Base-by-base conservation (phyloP, 2,797 vertebrate species). In the Oreochromis mossambicus region DNA sequence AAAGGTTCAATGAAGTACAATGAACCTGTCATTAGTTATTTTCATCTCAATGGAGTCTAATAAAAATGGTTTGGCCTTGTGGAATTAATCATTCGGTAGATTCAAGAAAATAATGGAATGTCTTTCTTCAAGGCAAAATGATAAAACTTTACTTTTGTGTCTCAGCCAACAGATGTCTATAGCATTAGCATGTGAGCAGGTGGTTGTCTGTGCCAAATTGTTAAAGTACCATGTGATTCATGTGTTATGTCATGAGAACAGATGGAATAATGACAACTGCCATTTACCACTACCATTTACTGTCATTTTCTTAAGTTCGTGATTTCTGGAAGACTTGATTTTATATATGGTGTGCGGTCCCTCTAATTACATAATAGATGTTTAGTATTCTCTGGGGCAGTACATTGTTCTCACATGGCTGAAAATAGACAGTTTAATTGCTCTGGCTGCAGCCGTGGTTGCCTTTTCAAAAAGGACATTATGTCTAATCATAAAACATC, bases 401-500 rank as follows among this genome's bases (percentile, higher is more conserved):
- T 85, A 79, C 88, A 84, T 94, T 91, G 87, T 92, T 92, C 87
- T 91, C 88, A 91, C 81, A 92, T 87, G 83, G 90, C 76, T 41
- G 80, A 85, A 92, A 88, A 91, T 38, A 88, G 89, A 90, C 87
- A 88, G 77, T 89, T 91, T 92, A 84, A 92, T 86, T 84, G 83
- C 87, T 73, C 81, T 86, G 84, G 85, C 85, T 86, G 52, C 43
- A 84, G 76, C 83, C 70, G 75, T 55, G 56, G 89, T 84, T 86
- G 82, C 78, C 81, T 83, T 92, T 89, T 92, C 12, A 92, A 88
- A 79, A 86, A 89, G 83, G 90, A 86, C 79, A 91, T 95, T 95
- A 94, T 82, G 63, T 89, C 55, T 85, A 88, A 95, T 94, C 94
- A 93, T 94, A 89, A 94, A 95, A 93, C 92, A 93, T 93, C 91